A percentile compares a stretch with the other conserved stretches of the same genome.
Conservation (phyloP, 2,797 vertebrate genomes). For the Tinamus major region DNA sequence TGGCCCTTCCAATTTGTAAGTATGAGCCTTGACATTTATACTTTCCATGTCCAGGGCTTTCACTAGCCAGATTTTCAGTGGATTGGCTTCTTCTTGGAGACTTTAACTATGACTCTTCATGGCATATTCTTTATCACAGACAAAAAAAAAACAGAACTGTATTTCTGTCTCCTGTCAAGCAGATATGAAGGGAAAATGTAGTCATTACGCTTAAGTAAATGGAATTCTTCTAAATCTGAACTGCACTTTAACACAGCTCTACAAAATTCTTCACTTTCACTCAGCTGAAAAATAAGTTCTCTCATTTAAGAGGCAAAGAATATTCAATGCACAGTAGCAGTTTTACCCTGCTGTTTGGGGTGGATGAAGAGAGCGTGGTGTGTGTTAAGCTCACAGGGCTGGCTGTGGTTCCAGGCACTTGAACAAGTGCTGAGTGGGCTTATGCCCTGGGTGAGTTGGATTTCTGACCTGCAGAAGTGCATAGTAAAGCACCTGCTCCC, state of each 20-base stretch:
- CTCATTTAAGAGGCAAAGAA: slow-evolving; percentile 15
- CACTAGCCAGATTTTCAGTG: slow-evolving; percentile 59
- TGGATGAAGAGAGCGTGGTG: background rate
- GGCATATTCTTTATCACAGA: background rate
- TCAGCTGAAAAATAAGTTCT: background rate
- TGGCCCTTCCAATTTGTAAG: slow-evolving; percentile 64
- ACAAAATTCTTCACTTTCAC: background rate
- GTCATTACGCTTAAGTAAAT: background rate
- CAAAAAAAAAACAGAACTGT: background rate
- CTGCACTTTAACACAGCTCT: background rate
- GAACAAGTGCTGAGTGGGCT: background rate
- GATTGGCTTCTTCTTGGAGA: slow-evolving; percentile 28
- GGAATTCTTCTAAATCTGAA: background rate
- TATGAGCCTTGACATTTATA: slow-evolving; percentile 65
- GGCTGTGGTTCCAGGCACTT: background rate
- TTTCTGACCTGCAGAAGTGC: background rate
- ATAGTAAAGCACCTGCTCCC: background rate
- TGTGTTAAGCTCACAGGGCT: background rate
- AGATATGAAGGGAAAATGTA: background rate
- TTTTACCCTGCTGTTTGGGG: background rate
- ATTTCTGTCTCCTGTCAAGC: slow-evolving; percentile 2
- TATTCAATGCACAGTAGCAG: background rate
- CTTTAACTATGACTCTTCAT: background rate
- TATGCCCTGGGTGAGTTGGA: background rate
- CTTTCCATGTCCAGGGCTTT: slow-evolving; percentile 62